Evolutionary conservation across 2,888 invertebrate genomes (phyloP), one percentile per base, ranked within the genome.

Genomic region (Chrysodeixis includens): DNA sequence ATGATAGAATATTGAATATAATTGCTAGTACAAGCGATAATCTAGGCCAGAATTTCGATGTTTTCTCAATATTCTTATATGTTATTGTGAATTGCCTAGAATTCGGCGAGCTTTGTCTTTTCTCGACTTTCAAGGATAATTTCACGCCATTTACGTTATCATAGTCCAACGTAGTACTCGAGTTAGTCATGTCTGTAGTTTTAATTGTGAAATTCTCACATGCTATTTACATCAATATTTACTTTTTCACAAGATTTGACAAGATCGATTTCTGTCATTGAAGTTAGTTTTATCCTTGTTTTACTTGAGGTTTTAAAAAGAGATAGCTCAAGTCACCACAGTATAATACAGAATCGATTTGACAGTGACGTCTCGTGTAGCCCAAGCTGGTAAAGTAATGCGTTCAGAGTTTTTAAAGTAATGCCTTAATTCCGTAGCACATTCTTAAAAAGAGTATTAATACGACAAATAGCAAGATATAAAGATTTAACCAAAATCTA

Each of bases 71-170:
- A 62, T 79, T 90, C 88, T 90, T 92, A 62, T 88, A 95, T 0
- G 91, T 88, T 64, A 95, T 90, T 14, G 88, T 91, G 74, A 92
- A 94, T n/a, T 83, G 79, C 68, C 88, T 89, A 10, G 93, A 91
- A 73, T 88, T 91, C 9, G 90, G 90, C 1, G 89, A 76, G 69
- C 82, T 86, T 70, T 79, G 84, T 14, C 87, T 82, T 57, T 82
- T 85, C 65, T 85, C 87, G 20, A 93, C 83, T 71, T 85, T 85
- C 57, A 95, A 66, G 1, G 83, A 82, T 60, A 95, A 69, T 77
- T 86, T 86, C 2, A 94, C 86, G 26, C 94, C 94, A 66, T 95
- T 94, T 0, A 94, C 90, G 79, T 95, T 95, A 71, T 92, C 91
- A 44, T 87, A 81, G 46, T 92, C 87, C 53, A 90, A 69, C 56